Evolutionary conservation across 2,113 vertebrate species (phyloP).

Genomic region (Leuciscus idus): DNA sequence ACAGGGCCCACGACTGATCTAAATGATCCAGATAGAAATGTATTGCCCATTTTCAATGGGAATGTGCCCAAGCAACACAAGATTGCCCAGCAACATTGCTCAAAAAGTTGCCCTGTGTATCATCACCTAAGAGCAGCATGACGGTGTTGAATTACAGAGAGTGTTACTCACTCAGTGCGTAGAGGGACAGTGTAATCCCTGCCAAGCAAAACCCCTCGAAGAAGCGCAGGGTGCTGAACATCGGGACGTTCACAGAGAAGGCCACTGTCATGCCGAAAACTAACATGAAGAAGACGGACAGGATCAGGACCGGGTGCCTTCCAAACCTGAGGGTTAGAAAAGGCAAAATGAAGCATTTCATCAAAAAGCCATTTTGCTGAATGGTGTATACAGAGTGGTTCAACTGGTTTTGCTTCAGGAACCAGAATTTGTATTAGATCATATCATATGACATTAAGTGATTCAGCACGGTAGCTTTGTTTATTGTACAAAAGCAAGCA

Average conservation of each 20-base stretch:
- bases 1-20: no score
- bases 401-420: not conserved
- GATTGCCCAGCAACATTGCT: no score
- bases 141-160: no score
- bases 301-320: constrained; percentile 87
- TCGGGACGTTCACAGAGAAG: constrained; percentile 93
- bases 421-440: no score
- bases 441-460: not conserved
- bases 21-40: no score
- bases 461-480: not conserved
- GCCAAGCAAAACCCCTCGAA: constrained; percentile 98
- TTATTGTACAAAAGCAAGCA: not conserved
- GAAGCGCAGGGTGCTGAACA: constrained; percentile 98
- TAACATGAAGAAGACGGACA: constrained; percentile 90
- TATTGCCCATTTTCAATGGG: no score
- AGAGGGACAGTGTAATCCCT: constrained; percentile 91
- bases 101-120: no score
- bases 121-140: not conserved
- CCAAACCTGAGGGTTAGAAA: constrained; percentile 81
- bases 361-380: not conserved
- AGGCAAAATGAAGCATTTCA: not conserved
- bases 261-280: constrained; percentile 93
- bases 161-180: constrained; percentile 87
- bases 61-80: no score
- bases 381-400: not conserved